These are phyloP conservation scores for Drosophila guanche DNA, from an alignment of 1,140 invertebrate genomes.

Conservation along the genomic window DNA sequence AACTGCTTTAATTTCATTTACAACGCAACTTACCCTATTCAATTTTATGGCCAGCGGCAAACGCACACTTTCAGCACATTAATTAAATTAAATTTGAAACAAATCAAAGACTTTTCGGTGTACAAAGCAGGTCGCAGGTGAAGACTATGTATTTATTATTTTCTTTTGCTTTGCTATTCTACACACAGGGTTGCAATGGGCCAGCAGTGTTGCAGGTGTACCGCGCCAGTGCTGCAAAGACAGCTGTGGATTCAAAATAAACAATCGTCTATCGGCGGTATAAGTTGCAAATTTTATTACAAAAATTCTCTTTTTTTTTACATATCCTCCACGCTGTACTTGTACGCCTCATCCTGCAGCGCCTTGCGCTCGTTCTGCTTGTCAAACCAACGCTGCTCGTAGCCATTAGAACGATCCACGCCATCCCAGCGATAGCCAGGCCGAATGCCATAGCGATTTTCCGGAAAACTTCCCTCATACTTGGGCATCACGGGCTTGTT, in stretches of 20 bases:
- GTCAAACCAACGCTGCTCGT: conserved; percentile 95
- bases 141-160: conserved; percentile 58
- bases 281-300: conserved; percentile 28
- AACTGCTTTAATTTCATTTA: conserved; percentile 3
- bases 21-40: conserved; percentile 42
- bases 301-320: conserved; percentile 84
- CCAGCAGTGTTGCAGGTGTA: conserved; percentile 36
- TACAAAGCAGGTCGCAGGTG: conserved; percentile 62
- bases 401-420: conserved; percentile 98
- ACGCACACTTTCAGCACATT: conserved; percentile 3
- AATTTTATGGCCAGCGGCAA: neutral
- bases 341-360: conserved; percentile 93
- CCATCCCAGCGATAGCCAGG: conserved; percentile 99
- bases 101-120: conserved; percentile 15
- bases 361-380: conserved; percentile 91
- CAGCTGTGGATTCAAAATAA: conserved; percentile 14
- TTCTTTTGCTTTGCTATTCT: conserved; percentile 71
- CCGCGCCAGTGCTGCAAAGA: neutral
- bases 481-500: conserved; percentile 84
- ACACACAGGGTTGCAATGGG: conserved; percentile 67
- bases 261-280: neutral
- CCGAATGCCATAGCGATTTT: conserved; percentile 95
- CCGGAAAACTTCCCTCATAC: conserved; percentile 92
- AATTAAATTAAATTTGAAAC: neutral
- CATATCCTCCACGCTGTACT: conserved; percentile 98